phyloP scores from a whole-genome alignment of 1,140 invertebrate genomes.

The Drosophila jambulina region DNA sequence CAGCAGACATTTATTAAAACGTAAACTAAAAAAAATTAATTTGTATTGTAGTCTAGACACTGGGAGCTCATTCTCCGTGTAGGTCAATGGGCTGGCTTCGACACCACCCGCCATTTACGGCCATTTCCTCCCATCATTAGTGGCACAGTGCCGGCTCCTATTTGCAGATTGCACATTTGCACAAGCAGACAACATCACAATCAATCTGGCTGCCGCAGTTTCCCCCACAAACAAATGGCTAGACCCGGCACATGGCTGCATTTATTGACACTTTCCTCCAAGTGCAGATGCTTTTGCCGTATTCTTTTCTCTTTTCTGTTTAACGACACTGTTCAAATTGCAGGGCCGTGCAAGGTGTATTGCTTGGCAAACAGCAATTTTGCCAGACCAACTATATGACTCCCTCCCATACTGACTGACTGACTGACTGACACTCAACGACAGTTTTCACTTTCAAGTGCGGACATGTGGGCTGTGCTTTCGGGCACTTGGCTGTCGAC shows the following conservation, averaged over 20 bases:
- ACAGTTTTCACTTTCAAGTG: slow-evolving; percentile 72
- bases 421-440: slow-evolving; percentile 33
- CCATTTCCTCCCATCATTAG: slow-evolving; percentile 22
- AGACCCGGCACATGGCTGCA: slow-evolving; percentile 28
- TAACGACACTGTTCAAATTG: slow-evolving; percentile 55
- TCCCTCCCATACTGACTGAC: neutral
- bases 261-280: slow-evolving; percentile 73
- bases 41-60: neutral
- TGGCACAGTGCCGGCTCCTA: slow-evolving; percentile 9
- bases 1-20: neutral
- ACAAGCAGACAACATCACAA: slow-evolving; percentile 29
- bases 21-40: neutral
- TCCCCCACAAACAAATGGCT: slow-evolving; percentile 56
- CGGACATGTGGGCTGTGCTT: slow-evolving; percentile 36
- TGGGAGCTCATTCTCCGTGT: slow-evolving; percentile 6
- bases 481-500: slow-evolving; percentile 42
- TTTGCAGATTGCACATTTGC: slow-evolving; percentile 26
- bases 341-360: slow-evolving; percentile 44
- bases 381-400: slow-evolving; percentile 8
- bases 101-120: neutral
- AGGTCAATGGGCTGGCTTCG: slow-evolving; percentile 12
- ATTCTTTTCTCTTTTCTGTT: slow-evolving; percentile 48
- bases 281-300: slow-evolving; percentile 41
- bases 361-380: slow-evolving; percentile 48
- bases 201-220: slow-evolving; percentile 64